These are phyloP conservation scores for Nemotelus nigrinus DNA, from an alignment of 2,888 invertebrate genomes.

Conservation along the genomic window DNA sequence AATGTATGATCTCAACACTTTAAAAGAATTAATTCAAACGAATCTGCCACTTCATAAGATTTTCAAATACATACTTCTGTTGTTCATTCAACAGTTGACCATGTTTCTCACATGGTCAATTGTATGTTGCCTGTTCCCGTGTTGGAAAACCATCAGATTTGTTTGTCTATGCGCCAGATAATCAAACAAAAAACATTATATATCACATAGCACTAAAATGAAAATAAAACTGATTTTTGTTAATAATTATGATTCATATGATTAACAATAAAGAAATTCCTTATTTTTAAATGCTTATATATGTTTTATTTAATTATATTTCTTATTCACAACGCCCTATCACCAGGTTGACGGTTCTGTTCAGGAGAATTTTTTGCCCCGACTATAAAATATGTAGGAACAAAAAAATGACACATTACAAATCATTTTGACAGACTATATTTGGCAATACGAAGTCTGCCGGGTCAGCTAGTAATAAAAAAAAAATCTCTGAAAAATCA, in stretches of 20 bases:
- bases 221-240: constrained; percentile 15
- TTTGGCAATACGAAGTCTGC: constrained; percentile 2
- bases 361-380: constrained; percentile 6
- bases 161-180: constrained; percentile 12
- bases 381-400: constrained; percentile 15
- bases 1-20: constrained; percentile 52
- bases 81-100: constrained; percentile 24
- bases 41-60: constrained; percentile 46
- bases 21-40: constrained; percentile 43
- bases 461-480: constrained; percentile 13
- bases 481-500: no score
- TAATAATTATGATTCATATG: constrained; percentile 9
- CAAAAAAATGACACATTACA: constrained; percentile 9
- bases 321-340: constrained; percentile 13
- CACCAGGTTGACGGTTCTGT: constrained; percentile 14
- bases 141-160: constrained; percentile 14
- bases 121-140: constrained; percentile 17
- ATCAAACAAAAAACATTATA: constrained; percentile 12
- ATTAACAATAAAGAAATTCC: constrained; percentile 9
- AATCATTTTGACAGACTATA: constrained; percentile 13
- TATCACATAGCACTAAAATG: background rate
- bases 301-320: constrained; percentile 10
- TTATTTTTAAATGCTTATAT: constrained; percentile 11
- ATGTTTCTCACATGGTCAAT: constrained; percentile 14
- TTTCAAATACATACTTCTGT: constrained; percentile 37